Evolutionary conservation across 2,888 invertebrate species (phyloP).

Genomic region (Saturnia pavonia): DNA sequence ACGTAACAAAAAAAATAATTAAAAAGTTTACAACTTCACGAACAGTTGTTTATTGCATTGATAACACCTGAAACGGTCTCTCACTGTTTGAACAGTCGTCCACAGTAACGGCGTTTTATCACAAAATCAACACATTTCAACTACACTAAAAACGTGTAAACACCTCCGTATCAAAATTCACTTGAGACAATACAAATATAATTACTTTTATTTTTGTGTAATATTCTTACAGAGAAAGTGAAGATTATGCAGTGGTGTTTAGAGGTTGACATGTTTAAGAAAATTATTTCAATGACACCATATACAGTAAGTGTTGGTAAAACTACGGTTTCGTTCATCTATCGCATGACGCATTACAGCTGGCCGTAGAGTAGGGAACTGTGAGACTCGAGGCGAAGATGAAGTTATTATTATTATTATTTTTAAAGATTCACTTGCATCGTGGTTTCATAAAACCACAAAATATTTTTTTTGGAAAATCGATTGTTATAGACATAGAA

Average conservation of each 20-base stretch:
- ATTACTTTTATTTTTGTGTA: not conserved
- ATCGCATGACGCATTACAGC: too few relatives aligned
- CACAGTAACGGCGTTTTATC: constrained; percentile 5
- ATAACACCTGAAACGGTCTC: not conserved
- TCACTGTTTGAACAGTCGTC: not conserved
- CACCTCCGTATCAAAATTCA: not conserved
- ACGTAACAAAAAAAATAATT: not conserved
- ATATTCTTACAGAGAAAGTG: not conserved
- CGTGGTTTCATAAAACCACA: too few relatives aligned
- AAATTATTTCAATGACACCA: not conserved
- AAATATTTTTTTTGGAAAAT: too few relatives aligned
- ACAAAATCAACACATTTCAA: constrained; percentile 5
- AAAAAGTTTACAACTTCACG: not conserved
- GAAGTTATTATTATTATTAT: too few relatives aligned
- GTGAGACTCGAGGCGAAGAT: too few relatives aligned
- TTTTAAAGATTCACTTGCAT: too few relatives aligned
- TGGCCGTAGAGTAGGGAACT: too few relatives aligned
- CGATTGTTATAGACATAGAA: too few relatives aligned
- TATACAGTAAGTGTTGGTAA: too few relatives aligned
- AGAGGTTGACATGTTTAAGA: not conserved
- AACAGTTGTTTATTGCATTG: not conserved
- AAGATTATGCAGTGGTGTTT: not conserved
- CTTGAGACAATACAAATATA: not conserved
- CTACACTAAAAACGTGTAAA: not conserved
- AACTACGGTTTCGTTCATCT: too few relatives aligned